Evolutionary conservation across 2,113 vertebrate species (phyloP), one percentile per base, ranked within the genome.

Genomic region (Emydocephalus ijimae): DNA sequence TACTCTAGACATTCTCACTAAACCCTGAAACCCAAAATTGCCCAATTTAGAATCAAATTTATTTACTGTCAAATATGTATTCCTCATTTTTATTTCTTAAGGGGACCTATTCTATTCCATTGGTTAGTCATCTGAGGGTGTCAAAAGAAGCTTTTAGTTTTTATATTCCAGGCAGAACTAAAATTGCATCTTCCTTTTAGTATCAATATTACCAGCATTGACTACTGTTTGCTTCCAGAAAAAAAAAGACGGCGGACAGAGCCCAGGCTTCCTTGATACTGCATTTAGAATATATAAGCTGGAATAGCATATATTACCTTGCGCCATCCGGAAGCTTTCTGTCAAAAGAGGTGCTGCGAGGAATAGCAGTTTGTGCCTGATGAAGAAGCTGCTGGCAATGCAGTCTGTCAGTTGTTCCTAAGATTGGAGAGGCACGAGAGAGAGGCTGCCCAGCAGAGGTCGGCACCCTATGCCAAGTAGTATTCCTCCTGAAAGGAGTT

Each of bases 401-500:
- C 93, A 98, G 96, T 93, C 98, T 98, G 89, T 99, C 99, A 20
- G 97, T 96, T 0, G 98, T 98, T 94, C 98, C 97, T 94, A 99
- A 98, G 45, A 98, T 98, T 85, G 99, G 99, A 18, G 99, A 99
- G 95, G 98, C 98, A 93, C 98, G 97, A 96, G 98, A 97, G 55
- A 98, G 96, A 20, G 98, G 97, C 94, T 98, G 98, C 57, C 98
- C 97, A 24, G 98, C 98, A 29, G 98, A 96, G 26, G 98, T 96
- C 96, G 98, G 98, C 95, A 99, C 98, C 6, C 98, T 98, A 96
- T 99, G 99, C 99, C 99, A 99, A 9, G 99, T 99, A 92, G 99
- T 99, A 97, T 99, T 99, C 95, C 98, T 98, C 96, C 98, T 98
- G 97, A 99, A 99, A 91, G 99, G 99, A 7, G 99, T 99, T 98